phyloP scores from a whole-genome alignment of 2,797 vertebrate genomes.

The Rhinichthys osculus region DNA sequence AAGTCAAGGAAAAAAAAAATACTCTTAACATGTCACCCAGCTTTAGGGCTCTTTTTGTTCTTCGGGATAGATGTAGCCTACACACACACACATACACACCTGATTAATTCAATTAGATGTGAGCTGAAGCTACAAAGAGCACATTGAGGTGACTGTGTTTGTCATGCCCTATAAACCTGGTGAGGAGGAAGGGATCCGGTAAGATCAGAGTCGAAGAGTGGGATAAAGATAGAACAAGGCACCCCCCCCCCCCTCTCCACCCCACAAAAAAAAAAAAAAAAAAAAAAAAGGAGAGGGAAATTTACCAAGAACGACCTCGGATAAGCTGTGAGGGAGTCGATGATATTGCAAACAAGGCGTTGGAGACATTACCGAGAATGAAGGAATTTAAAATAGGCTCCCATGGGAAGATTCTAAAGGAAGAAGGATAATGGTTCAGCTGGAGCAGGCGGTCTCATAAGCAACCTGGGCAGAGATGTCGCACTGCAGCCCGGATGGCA shows the following conservation, averaged over 20 bases:
- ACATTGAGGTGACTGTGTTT: constrained; percentile 72
- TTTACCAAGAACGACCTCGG: background rate
- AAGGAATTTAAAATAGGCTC: constrained; percentile 22
- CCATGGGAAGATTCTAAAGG: constrained; percentile 15
- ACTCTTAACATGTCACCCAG: constrained; percentile 60
- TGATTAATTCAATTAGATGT: constrained; percentile 74
- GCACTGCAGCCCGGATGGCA: constrained; percentile 62
- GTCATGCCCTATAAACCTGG: constrained; percentile 73
- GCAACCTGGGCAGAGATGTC: constrained; percentile 62
- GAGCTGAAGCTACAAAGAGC: constrained; percentile 66
- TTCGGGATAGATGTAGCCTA: constrained; percentile 52
- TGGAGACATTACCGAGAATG: constrained; percentile 6
- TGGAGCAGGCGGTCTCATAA: constrained; percentile 58
- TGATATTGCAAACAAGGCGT: constrained; percentile 14
- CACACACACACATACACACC: constrained; percentile 58
- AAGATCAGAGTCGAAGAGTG: constrained; percentile 6
- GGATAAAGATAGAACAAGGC: constrained; percentile 10
- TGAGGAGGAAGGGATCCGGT: constrained; percentile 20
- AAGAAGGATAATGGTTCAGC: constrained; percentile 69
- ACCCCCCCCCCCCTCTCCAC: background rate
- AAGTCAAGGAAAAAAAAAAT: constrained; percentile 43
- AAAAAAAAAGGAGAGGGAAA: background rate
- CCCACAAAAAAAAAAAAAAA: background rate
- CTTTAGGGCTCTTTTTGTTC: constrained; percentile 62
- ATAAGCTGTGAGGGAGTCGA: constrained; percentile 8